Evolutionary conservation across 2,797 vertebrate species (phyloP).

Genomic region (Hemitrygon akajei): DNA sequence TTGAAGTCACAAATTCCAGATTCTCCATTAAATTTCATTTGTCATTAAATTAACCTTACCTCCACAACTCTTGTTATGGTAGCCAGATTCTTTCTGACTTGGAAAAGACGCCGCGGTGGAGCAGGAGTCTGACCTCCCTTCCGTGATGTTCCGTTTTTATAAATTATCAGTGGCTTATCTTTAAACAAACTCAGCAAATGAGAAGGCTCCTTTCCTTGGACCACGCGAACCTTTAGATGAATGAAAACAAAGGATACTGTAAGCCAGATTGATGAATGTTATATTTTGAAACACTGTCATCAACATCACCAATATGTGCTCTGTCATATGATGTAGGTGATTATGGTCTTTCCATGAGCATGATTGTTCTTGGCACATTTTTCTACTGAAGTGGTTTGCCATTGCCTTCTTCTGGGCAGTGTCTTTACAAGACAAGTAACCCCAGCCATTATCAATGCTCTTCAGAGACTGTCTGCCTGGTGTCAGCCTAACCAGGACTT

Average conservation of each 20-base stretch:
- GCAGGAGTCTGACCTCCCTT: slow-evolving; percentile 58
- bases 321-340: no score
- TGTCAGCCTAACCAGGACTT: no score
- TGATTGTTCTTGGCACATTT: no score
- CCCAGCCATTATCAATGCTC: no score
- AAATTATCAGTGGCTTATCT: slow-evolving; percentile 74
- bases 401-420: no score
- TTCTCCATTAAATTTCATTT: not conserved
- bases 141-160: slow-evolving; percentile 75
- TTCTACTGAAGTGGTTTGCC: no score
- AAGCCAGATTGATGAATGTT: not conserved
- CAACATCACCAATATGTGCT: no score
- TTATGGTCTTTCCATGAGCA: no score
- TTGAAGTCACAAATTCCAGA: not conserved
- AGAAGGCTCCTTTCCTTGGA: slow-evolving; percentile 80
- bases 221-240: slow-evolving; percentile 68
- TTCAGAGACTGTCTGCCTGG: no score
- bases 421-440: no score
- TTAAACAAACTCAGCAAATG: slow-evolving; percentile 83
- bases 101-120: slow-evolving; percentile 67
- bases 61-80: slow-evolving; percentile 76
- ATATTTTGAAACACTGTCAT: not conserved
- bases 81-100: slow-evolving; percentile 74
- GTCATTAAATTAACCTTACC: slow-evolving; percentile 50
- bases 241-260: not conserved